Conservation (phyloP, 2,888 invertebrate species). For the Nemurella pictetii region DNA sequence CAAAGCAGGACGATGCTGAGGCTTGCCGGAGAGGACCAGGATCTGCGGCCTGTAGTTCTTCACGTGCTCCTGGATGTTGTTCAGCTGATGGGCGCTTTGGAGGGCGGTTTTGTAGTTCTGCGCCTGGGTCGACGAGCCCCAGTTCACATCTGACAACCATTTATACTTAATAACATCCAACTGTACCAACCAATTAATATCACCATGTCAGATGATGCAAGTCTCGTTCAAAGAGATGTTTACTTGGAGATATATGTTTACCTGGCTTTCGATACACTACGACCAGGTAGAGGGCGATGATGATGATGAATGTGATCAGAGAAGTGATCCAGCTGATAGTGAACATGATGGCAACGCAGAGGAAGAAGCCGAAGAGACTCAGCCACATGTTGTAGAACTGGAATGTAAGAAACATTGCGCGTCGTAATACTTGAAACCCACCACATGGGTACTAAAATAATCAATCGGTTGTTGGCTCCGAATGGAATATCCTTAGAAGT, state of each 20-base stretch:
- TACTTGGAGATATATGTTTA: constrained; percentile 48
- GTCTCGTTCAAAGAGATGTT: too few relatives aligned
- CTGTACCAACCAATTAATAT: not conserved
- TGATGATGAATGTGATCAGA: constrained; percentile 85
- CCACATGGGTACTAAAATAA: too few relatives aligned
- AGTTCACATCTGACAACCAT: constrained; percentile 61
- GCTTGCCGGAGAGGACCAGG: constrained; percentile 82
- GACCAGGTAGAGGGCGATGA: constrained; percentile 86
- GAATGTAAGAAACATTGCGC: constrained; percentile 46
- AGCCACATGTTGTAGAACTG: constrained; percentile 93
- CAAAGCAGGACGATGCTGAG: constrained; percentile 82
- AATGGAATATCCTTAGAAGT: too few relatives aligned
- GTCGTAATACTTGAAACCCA: too few relatives aligned
- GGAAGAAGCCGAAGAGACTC: constrained; percentile 78
- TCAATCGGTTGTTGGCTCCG: too few relatives aligned
- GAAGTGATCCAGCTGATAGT: constrained; percentile 92
- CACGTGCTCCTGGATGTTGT: constrained; percentile 90
- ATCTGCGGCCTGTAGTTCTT: constrained; percentile 96
- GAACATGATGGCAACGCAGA: constrained; percentile 90
- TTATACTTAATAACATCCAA: not conserved
- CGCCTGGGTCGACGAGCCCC: constrained; percentile 97
- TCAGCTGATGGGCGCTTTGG: constrained; percentile 75
- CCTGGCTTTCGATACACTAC: constrained; percentile 93
- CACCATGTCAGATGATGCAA: not conserved
- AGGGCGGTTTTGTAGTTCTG: constrained; percentile 93